A percentile compares a stretch with the other conserved stretches of the same genome.
Conservation (phyloP, 2,113 vertebrate genomes). For the Microtus oregoni region DNA sequence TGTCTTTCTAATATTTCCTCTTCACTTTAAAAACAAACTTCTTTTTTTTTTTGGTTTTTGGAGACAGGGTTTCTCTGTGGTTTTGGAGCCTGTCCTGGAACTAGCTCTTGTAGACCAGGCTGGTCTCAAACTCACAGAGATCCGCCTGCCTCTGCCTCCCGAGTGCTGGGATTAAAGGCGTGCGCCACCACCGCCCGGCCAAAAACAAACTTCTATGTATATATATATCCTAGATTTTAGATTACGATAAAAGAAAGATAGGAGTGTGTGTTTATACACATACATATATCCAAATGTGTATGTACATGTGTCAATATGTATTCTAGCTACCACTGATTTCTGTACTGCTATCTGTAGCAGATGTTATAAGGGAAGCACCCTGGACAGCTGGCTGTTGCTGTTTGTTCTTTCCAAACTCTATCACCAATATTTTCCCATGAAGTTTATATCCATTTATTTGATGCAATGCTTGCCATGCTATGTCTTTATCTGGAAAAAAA, state of each 20-base stretch:
- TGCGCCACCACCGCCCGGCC: no score
- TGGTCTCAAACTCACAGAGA: no score
- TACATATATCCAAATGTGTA: not conserved
- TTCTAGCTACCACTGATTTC: slow-evolving; percentile 65
- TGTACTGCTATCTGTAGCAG: slow-evolving; percentile 67
- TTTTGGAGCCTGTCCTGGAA: no score
- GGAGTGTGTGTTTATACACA: not conserved
- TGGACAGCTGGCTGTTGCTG: slow-evolving; percentile 52
- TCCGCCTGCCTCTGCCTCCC: no score
- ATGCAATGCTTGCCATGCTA: slow-evolving; percentile 88
- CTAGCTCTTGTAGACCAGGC: no score
- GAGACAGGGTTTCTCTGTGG: no score
- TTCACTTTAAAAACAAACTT: slow-evolving; percentile 44
- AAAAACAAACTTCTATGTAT: slow-evolving; percentile 20
- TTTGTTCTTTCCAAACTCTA: slow-evolving; percentile 92
- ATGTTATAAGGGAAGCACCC: slow-evolving; percentile 11
- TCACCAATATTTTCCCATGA: slow-evolving; percentile 92
- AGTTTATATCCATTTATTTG: slow-evolving; percentile 93
- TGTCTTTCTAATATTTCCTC: not conserved
- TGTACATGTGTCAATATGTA: not conserved
- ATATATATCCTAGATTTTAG: not conserved
- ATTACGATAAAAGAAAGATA: not conserved
- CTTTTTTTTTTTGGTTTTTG: no score
- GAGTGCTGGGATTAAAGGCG: no score
- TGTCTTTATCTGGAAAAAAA: slow-evolving; percentile 87